Evolutionary conservation across 2,888 invertebrate genomes (phyloP).

Genomic region (Chorisops tibialis): DNA sequence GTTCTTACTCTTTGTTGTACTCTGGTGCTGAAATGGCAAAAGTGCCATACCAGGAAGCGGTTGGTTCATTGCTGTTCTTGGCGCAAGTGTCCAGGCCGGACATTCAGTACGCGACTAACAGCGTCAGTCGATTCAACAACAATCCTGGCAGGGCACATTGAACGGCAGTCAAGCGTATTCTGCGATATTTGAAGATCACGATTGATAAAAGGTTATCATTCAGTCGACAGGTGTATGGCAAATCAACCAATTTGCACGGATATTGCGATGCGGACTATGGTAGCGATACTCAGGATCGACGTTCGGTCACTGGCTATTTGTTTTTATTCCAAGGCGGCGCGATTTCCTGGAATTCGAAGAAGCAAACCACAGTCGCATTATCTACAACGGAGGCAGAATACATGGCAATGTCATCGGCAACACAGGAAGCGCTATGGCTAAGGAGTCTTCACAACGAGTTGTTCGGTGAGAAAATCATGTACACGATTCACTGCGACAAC

Average conservation of each 20-base stretch:
- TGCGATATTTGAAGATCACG: neutral
- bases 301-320: too few relatives aligned
- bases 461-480: too few relatives aligned
- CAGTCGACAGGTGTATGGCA: slow-evolving; percentile 8
- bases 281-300: too few relatives aligned
- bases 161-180: neutral
- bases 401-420: neutral
- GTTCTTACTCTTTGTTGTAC: too few relatives aligned
- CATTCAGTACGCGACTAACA: neutral
- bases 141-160: neutral
- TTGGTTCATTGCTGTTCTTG: neutral
- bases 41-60: neutral
- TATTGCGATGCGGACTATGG: too few relatives aligned
- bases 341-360: neutral
- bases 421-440: too few relatives aligned
- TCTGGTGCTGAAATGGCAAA: neutral
- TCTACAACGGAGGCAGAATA: too few relatives aligned
- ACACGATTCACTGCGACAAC: slow-evolving; percentile 1
- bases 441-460: too few relatives aligned
- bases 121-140: neutral
- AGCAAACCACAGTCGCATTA: too few relatives aligned
- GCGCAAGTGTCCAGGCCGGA: neutral
- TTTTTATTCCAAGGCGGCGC: neutral
- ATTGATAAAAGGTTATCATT: neutral
- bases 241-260: slow-evolving; percentile 3